Base-by-base conservation (phyloP, 1,140 invertebrate species). In the Stegodyphus mimosarum region DNA sequence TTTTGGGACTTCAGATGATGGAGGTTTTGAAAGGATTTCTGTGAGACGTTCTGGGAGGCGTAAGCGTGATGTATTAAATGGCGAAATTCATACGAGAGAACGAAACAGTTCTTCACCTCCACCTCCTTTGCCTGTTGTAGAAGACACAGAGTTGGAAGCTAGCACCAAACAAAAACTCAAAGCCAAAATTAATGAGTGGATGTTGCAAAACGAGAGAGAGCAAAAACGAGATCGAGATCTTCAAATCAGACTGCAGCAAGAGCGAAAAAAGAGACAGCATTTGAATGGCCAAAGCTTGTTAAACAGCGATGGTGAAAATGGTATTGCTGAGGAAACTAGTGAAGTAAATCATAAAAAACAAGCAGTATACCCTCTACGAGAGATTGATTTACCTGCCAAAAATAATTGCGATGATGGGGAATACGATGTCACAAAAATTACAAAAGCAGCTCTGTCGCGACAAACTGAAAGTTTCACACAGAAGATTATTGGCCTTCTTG, bases 1-100 rank as follows among this genome's bases (percentile, higher is more conserved):
- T 10, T 96, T 95, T 93, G 95, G 95, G 50, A 96, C 95, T 90
- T 91, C 60, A 33, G 50, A 64, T 94, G 92, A 80, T 11, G 90
- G 90, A 5, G 90, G 90, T 48, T 85, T 91, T 52, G 96, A 97
- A 92, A 94, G 96, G 33, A 96, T 96, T 0, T 96, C 96, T 94
- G 94, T 95, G 0, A 92, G 96, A 15, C 92, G 94, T 88, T 94
- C 94, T 15, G 91, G 94, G n/a, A 93, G 94, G 86, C 87, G 89
- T 80, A 93, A 93, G 88, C 90, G 94, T 63, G 94, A 95, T 88
- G 89, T 95, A 6, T 89, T 95, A 86, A 92, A 93, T 89, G 92
- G 95, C 86, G 93, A 95, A 91, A 93, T 95, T 89, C 91, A 91
- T 64, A 91, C 92, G 1, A 90, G 95, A 64, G 94, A 96, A 90